Evolutionary conservation across 2,888 invertebrate genomes (phyloP).

Genomic region (Tachystola acroxantha): DNA sequence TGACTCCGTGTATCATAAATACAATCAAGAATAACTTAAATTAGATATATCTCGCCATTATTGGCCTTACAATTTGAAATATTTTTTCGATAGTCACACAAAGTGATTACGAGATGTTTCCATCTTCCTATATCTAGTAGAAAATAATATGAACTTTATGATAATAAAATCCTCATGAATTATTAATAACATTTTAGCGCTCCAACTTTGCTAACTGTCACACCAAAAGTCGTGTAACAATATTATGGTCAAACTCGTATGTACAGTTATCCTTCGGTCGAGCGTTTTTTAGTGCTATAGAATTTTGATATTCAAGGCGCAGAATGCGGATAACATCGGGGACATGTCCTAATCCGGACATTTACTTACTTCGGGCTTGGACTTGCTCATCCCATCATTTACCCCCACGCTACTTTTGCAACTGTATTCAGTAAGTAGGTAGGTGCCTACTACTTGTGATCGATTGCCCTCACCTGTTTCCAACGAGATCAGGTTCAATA

Average conservation of each 20-base stretch:
- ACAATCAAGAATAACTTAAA: too few relatives aligned
- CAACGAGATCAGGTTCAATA: not conserved
- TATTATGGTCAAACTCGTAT: slow-evolving; percentile 49
- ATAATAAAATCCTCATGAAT: not conserved
- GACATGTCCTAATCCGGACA: slow-evolving; percentile 28
- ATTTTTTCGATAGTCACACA: too few relatives aligned
- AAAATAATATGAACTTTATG: too few relatives aligned
- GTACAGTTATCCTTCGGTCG: slow-evolving; percentile 53
- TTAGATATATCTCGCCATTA: too few relatives aligned
- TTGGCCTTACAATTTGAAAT: too few relatives aligned
- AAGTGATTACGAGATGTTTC: too few relatives aligned
- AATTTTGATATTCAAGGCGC: slow-evolving; percentile 48
- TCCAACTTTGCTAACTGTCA: slow-evolving; percentile 33
- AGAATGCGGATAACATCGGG: slow-evolving; percentile 36
- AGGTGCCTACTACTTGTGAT: too few relatives aligned
- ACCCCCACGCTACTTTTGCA: not conserved
- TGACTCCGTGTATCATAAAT: too few relatives aligned
- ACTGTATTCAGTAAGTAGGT: not conserved
- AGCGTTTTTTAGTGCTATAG: slow-evolving; percentile 44
- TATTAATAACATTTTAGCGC: slow-evolving; percentile 20
- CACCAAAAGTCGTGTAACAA: slow-evolving; percentile 30
- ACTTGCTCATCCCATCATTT: not conserved
- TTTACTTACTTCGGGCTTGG: slow-evolving; percentile 12
- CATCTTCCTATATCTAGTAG: too few relatives aligned
- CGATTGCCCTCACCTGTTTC: slow-evolving; percentile 14